Percentiles rank a stretch among this genome's conserved stretches.
phyloP scores from a whole-genome alignment of 2,888 invertebrate species.

The Euclidia mi region DNA sequence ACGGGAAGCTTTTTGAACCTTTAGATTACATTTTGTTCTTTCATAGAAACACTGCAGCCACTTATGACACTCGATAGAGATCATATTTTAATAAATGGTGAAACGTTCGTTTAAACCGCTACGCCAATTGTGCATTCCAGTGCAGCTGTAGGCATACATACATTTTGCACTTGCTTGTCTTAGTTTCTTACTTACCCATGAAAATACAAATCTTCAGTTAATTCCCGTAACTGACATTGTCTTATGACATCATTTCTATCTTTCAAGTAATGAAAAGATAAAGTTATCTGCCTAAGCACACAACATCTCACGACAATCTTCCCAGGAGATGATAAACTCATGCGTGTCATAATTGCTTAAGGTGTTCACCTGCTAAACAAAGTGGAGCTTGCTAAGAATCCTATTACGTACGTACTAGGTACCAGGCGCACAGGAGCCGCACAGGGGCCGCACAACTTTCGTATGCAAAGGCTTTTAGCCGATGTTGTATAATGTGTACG shows the following conservation, averaged over 20 bases:
- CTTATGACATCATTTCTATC: not conserved
- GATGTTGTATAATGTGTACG: constrained; percentile 65
- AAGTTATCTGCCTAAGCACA: not conserved
- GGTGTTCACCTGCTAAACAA: constrained; percentile 54
- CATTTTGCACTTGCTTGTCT: too few relatives aligned
- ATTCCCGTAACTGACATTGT: too few relatives aligned
- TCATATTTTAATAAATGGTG: too few relatives aligned
- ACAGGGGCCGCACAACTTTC: constrained; percentile 64
- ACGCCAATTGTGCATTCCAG: too few relatives aligned
- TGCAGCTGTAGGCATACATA: too few relatives aligned
- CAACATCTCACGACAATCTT: constrained; percentile 8
- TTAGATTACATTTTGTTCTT: too few relatives aligned
- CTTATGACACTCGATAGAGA: too few relatives aligned
- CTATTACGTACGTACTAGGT: constrained; percentile 45
- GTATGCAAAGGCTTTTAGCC: constrained; percentile 72
- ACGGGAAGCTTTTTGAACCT: too few relatives aligned
- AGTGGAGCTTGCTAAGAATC: constrained; percentile 54
- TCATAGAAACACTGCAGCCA: too few relatives aligned
- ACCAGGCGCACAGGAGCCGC: constrained; percentile 38
- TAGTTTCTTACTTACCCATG: too few relatives aligned
- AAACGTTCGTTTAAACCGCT: too few relatives aligned
- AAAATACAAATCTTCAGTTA: too few relatives aligned
- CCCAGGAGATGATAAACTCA: constrained; percentile 52
- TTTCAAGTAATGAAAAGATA: not conserved
- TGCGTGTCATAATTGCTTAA: constrained; percentile 49